Conservation (phyloP, 2,888 invertebrate species). For the Steromphala cineraria region DNA sequence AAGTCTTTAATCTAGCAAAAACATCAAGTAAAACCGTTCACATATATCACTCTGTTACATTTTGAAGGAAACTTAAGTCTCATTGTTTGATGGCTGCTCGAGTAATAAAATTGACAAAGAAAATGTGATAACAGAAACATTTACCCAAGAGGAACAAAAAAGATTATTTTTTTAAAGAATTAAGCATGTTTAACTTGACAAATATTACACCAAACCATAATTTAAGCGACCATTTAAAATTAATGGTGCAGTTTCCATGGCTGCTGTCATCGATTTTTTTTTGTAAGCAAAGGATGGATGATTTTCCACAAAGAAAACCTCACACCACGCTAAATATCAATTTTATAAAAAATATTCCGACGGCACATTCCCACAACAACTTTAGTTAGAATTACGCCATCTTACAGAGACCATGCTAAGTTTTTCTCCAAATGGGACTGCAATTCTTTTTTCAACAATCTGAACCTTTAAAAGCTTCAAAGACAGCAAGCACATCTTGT, state of each 20-base stretch:
- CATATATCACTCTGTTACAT: too few relatives aligned
- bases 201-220: not conserved
- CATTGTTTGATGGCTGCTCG: too few relatives aligned
- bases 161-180: not conserved
- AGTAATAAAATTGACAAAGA: too few relatives aligned
- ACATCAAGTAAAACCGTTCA: too few relatives aligned
- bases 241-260: not conserved
- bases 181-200: not conserved
- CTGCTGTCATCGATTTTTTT: not conserved
- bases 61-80: too few relatives aligned
- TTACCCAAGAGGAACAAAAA: too few relatives aligned
- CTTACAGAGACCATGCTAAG: not conserved
- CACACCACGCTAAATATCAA: not conserved
- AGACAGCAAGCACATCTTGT: not conserved
- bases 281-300: not conserved
- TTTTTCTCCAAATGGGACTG: not conserved
- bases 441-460: not conserved
- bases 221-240: not conserved
- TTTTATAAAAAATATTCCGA: not conserved
- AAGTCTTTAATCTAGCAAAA: too few relatives aligned
- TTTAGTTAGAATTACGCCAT: not conserved
- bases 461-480: not conserved
- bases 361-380: constrained; percentile 3
- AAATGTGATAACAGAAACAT: too few relatives aligned
- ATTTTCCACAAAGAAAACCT: not conserved